Evolutionary conservation across 2,888 invertebrate genomes (phyloP).

Genomic region (Seira sanloemensis): DNA sequence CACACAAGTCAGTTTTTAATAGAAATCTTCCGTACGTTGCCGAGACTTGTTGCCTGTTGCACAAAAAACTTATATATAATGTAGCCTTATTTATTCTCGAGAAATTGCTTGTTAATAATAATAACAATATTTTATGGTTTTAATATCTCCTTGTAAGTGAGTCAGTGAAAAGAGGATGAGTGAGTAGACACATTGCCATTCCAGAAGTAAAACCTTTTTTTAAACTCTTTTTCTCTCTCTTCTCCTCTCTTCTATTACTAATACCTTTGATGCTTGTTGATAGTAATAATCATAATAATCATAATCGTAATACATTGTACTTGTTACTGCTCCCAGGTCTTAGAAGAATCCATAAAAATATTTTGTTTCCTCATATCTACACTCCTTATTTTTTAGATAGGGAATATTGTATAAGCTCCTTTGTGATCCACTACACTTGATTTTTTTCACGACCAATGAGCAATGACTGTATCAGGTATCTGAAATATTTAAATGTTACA

Average conservation of each 20-base stretch:
- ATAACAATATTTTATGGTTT: conserved; percentile 47
- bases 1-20: conserved; percentile 11
- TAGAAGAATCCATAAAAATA: conserved; percentile 9
- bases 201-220: too few species aligned
- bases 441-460: conserved; percentile 22
- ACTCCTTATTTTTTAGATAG: conserved; percentile 7
- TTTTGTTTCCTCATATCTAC: conserved; percentile 18
- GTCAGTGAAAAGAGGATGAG: not conserved
- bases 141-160: conserved; percentile 37
- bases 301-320: conserved; percentile 20
- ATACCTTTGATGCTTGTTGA: conserved; percentile 15
- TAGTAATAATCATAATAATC: conserved; percentile 16
- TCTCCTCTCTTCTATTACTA: not conserved
- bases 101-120: conserved; percentile 17
- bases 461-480: conserved; percentile 44
- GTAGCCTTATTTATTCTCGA: not conserved
- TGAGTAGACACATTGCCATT: not conserved
- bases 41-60: not conserved
- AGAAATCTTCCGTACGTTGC: conserved; percentile 7
- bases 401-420: too few species aligned
- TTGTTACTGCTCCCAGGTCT: conserved; percentile 13
- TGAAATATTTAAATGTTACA: conserved; percentile 3
- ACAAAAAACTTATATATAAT: not conserved
- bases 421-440: not conserved
- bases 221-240: too few species aligned